Conservation (phyloP, 2,797 vertebrate genomes). For the Myotis vivesi region DNA sequence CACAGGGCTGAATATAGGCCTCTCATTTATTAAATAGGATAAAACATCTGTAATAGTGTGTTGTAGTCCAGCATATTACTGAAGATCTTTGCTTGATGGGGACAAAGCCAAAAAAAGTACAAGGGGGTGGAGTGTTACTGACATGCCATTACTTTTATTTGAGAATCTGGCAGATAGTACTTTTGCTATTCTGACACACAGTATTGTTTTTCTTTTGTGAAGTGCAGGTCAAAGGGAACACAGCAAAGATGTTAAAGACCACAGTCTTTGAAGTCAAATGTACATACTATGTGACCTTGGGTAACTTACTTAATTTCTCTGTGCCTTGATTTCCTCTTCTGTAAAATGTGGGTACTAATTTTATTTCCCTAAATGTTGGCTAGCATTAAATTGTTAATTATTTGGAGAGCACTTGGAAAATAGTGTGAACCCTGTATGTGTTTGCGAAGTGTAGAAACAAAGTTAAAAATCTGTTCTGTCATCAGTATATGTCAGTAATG, state of each 20-base stretch:
- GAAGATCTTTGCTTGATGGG: neutral
- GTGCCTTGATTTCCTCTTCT: neutral
- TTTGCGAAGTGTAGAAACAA: neutral
- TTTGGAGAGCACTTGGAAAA: slow-evolving; percentile 25
- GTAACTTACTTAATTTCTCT: neutral
- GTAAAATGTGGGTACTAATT: neutral
- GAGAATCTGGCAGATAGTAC: neutral
- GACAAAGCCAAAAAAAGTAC: neutral
- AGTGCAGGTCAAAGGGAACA: slow-evolving; percentile 1
- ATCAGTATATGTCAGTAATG: neutral
- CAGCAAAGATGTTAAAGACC: neutral
- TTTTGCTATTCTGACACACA: neutral
- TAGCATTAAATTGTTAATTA: neutral
- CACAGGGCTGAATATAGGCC: neutral
- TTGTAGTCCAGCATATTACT: neutral
- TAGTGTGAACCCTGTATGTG: neutral
- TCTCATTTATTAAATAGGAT: slow-evolving; percentile 2
- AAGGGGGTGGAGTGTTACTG: neutral
- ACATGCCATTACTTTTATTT: neutral
- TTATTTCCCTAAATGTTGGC: neutral
- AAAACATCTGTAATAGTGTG: neutral
- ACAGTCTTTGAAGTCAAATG: neutral
- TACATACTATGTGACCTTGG: neutral
- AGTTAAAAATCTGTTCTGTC: neutral
- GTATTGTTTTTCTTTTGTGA: slow-evolving; percentile 39